Evolutionary conservation across 2,113 vertebrate species (phyloP).

Genomic region (Varanus salvator): DNA sequence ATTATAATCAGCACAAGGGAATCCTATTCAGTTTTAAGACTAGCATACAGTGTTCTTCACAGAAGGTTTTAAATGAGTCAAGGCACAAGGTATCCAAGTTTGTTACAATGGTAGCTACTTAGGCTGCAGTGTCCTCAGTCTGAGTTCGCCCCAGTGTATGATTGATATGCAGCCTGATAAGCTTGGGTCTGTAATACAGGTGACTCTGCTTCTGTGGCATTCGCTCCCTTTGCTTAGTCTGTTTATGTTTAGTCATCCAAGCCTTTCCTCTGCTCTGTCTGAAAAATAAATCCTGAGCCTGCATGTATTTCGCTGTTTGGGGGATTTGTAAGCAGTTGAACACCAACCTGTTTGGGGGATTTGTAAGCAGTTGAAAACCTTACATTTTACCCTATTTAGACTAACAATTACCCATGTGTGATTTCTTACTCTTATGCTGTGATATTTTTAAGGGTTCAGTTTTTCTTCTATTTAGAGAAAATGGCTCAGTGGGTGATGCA

Average conservation of each 20-base stretch:
- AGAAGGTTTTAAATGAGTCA: not conserved
- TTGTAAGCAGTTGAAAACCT: too few relatives aligned
- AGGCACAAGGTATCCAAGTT: not conserved
- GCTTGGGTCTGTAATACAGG: not conserved
- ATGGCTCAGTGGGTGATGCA: not conserved
- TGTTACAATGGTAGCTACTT: not conserved
- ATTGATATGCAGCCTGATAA: not conserved
- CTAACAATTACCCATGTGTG: not conserved
- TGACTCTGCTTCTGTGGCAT: not conserved
- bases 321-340: too few relatives aligned
- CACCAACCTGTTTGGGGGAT: not conserved
- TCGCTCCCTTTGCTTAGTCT: not conserved
- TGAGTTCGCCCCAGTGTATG: not conserved
- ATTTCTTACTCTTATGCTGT: not conserved
- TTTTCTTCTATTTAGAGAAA: not conserved
- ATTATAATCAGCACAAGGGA: not conserved
- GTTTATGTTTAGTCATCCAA: not conserved
- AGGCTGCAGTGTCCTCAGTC: not conserved
- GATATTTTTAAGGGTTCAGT: not conserved
- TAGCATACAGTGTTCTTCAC: not conserved
- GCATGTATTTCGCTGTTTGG: not conserved
- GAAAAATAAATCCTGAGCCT: not conserved
- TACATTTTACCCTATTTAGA: not conserved
- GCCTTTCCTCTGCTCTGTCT: not conserved
- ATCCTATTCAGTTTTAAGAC: too few relatives aligned